Conservation (phyloP, 2,797 vertebrate genomes). For the Hyperoplus lanceolatus region DNA sequence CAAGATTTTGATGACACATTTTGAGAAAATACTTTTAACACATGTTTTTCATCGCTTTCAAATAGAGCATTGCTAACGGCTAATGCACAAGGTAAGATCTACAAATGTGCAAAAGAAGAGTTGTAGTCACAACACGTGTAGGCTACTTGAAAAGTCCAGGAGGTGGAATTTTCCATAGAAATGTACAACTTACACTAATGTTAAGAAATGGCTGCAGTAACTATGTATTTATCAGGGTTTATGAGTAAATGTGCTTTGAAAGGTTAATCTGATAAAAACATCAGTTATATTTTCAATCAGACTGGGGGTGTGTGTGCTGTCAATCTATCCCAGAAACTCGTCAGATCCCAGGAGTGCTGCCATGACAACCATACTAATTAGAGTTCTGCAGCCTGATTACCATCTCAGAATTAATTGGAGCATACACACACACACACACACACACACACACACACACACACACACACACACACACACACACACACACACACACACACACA, state of each 20-base stretch:
- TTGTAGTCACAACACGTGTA: background rate
- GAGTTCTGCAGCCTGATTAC: constrained; percentile 57
- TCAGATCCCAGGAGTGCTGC: constrained; percentile 57
- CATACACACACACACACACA: background rate
- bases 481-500: constrained; percentile 11
- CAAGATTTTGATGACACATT: no score
- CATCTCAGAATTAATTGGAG: constrained; percentile 63
- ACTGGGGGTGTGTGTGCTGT: constrained; percentile 23
- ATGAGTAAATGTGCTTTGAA: background rate
- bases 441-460: no score
- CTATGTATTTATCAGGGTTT: background rate
- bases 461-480: no score
- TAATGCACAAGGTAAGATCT: background rate
- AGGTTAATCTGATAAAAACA: background rate
- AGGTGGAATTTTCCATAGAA: background rate
- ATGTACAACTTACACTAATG: background rate
- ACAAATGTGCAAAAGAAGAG: background rate
- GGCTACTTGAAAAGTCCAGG: background rate
- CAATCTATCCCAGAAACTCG: constrained; percentile 59
- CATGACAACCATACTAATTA: constrained; percentile 69
- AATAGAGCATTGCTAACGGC: background rate
- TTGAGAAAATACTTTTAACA: background rate
- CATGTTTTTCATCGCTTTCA: background rate
- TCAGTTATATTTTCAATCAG: constrained; percentile 23
- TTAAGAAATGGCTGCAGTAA: background rate